These are phyloP conservation scores for Cyanocitta stelleri DNA, from an alignment of 2,113 vertebrate genomes.

Conservation along the genomic window DNA sequence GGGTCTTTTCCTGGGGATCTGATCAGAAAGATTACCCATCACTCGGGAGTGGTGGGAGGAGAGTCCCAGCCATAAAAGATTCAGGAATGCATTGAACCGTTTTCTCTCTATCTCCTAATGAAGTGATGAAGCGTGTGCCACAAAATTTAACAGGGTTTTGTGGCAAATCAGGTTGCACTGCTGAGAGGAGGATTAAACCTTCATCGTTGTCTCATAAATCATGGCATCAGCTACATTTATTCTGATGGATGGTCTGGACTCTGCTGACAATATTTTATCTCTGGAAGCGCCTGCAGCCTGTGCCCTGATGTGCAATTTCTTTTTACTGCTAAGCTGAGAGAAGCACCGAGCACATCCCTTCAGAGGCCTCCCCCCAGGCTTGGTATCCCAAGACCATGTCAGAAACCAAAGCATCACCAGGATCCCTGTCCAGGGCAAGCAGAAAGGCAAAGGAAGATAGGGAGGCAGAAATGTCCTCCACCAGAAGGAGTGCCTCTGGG, in stretches of 20 bases:
- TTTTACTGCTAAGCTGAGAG: background rate
- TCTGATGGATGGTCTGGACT: conserved; percentile 19
- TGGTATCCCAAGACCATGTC: background rate
- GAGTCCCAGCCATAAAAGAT: conserved; percentile 12
- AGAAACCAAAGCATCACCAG: background rate
- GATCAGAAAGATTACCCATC: conserved; percentile 50
- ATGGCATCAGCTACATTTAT: conserved; percentile 39
- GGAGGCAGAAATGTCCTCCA: background rate
- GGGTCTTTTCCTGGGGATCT: conserved; percentile 51
- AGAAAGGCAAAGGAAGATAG: background rate
- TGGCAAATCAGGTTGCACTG: conserved; percentile 20
- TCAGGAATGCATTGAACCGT: conserved; percentile 37
- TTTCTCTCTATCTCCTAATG: conserved; percentile 55
- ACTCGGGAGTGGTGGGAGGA: conserved; percentile 23
- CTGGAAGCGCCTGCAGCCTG: background rate
- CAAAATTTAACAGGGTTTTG: conserved; percentile 57
- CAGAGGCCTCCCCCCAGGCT: fast-evolving
- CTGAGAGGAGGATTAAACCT: conserved; percentile 60
- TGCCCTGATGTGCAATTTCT: conserved; percentile 11
- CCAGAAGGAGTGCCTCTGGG: background rate
- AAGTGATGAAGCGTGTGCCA: conserved; percentile 56
- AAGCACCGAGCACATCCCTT: fast-evolving
- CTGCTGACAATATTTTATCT: conserved; percentile 31
- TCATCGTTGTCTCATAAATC: conserved; percentile 58
- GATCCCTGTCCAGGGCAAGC: background rate